These are phyloP conservation scores for Andrena marginata DNA, from an alignment of 2,888 invertebrate genomes.

Conservation along the genomic window DNA sequence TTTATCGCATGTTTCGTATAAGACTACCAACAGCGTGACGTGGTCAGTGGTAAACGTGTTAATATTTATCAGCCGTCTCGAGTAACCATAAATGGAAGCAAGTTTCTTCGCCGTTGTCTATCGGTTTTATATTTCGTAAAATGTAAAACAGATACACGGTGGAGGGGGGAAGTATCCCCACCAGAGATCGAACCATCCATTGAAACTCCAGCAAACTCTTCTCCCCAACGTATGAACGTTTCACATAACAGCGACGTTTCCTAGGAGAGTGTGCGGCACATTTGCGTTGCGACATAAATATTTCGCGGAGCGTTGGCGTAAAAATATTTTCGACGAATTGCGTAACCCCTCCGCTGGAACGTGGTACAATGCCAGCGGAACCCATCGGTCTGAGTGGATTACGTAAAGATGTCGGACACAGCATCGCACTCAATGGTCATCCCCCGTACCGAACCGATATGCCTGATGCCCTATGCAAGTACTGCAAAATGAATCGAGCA, in stretches of 20 bases:
- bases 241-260: neutral
- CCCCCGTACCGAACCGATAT: constrained; percentile 30
- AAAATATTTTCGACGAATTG: constrained; percentile 13
- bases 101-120: too few species aligned
- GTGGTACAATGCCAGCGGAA: constrained; percentile 32
- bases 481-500: constrained; percentile 48
- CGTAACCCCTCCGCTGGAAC: neutral
- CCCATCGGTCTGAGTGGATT: constrained; percentile 64
- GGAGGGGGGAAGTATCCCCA: too few species aligned
- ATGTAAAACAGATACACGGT: too few species aligned
- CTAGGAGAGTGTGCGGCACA: too few species aligned
- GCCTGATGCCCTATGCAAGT: constrained; percentile 33
- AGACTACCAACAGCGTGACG: too few species aligned
- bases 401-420: constrained; percentile 63
- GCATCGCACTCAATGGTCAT: constrained; percentile 65
- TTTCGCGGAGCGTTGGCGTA: neutral
- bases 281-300: constrained; percentile 13
- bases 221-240: neutral
- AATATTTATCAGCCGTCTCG: too few species aligned
- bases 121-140: too few species aligned
- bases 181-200: too few species aligned
- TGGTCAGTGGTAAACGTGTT: too few species aligned
- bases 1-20: too few species aligned
- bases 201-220: neutral
- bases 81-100: too few species aligned